These are phyloP conservation scores for Helicoverpa assulta DNA, from an alignment of 2,888 invertebrate genomes.

Conservation along the genomic window DNA sequence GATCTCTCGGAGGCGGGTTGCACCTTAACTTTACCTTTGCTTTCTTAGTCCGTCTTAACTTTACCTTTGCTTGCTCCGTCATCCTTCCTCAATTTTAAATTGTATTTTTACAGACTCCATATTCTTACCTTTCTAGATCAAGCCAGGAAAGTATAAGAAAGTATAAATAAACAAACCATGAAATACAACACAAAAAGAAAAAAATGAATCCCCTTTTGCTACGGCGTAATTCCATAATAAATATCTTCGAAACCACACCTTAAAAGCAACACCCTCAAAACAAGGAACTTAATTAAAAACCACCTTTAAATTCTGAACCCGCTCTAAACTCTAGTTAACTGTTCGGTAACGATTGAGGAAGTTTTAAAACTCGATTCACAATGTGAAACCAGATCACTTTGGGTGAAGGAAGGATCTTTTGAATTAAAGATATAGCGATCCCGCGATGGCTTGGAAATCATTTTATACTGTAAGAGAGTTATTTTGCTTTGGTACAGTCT, in stretches of 20 bases:
- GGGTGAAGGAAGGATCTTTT: conserved; percentile 56
- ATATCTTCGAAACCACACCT: conserved; percentile 14
- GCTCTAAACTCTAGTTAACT: conserved; percentile 62
- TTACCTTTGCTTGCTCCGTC: background rate
- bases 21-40: conserved; percentile 7
- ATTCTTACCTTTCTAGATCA: no score
- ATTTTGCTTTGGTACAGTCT: conserved; percentile 3
- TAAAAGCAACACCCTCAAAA: conserved; percentile 32
- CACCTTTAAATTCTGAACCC: conserved; percentile 58
- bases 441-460: conserved; percentile 41
- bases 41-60: background rate
- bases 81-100: no score
- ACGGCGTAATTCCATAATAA: conserved; percentile 17
- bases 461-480: conserved; percentile 27
- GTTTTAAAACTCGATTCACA: conserved; percentile 69
- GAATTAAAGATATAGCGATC: conserved; percentile 64
- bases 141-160: no score
- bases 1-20: background rate
- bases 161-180: no score
- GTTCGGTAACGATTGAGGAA: conserved; percentile 65
- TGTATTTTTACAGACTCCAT: no score
- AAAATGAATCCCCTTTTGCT: conserved; percentile 19
- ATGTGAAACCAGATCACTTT: conserved; percentile 66
- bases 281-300: conserved; percentile 54
- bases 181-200: no score